Base-by-base conservation (phyloP, 30 jellyfish, hydroid and myxozoan species). In the Aurelia aurita region DNA sequence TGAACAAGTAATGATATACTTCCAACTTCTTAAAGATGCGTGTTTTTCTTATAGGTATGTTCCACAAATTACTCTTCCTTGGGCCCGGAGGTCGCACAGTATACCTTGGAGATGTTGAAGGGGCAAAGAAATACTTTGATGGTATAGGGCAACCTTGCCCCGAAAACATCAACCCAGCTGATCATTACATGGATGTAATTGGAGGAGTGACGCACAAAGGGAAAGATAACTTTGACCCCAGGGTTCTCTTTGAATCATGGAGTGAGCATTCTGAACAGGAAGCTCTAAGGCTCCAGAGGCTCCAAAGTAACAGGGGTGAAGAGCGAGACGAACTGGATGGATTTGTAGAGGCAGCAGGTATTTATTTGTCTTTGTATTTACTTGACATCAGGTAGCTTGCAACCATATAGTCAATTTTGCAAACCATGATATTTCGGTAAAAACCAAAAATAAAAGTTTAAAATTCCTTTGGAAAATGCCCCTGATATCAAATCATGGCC, bases 61-160 rank as follows among this genome's bases (percentile, higher is more conserved):
- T 85, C 77, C 95, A 85, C 78, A 85, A 85, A 60, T 67, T 85
- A 15, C 53, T 85, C 20, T 85, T 85, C 69, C 83, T 85, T 55
- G 95, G 95, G 8, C 84, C 95, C 55, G 95, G 95, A 5, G 95
- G 95, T 3, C 76, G 89, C 64, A 85, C 95, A 16, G 95, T 85
- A 55, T 85, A 85, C 84, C 89, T 69, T 46, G 95, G 95, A 51
- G 62, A 31, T 46, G 95, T 85, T 7, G 67, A 73, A 31, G 89
- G 73, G n/a, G 82, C 89, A 68, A 54, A 53, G 27, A 86, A 44
- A 6, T 85, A 85, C 76, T 85, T 85, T 57, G 85, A 74, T 66
- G 25, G 31, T 2, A 44, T 85, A 79, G 95, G 84, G 8, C 27
- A 44, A 28, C 55, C 61, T 2, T 62, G 80, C 21, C 95, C 95